phyloP scores from a whole-genome alignment of 2,888 invertebrate genomes.

The Cyaniris semiargus region DNA sequence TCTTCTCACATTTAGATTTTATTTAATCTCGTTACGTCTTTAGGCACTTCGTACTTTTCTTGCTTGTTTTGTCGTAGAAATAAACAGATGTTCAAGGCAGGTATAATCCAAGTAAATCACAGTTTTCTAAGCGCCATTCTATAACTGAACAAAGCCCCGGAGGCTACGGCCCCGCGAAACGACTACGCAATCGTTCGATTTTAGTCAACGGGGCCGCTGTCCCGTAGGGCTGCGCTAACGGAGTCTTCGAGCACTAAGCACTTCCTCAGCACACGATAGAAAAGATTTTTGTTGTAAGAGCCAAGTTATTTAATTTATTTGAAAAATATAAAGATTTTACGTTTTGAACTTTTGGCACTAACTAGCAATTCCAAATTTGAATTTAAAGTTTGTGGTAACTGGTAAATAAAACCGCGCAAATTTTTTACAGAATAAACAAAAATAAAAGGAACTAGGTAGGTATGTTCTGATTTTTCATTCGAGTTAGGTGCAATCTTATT shows the following conservation, averaged over 20 bases:
- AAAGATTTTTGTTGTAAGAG: neutral
- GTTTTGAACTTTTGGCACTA: constrained; percentile 34
- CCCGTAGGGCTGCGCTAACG: constrained; percentile 78
- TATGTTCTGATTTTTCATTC: constrained; percentile 34
- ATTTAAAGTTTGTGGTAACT: constrained; percentile 43
- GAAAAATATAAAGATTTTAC: neutral
- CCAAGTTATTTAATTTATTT: neutral
- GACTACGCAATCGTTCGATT: constrained; percentile 77
- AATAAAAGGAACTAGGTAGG: constrained; percentile 43
- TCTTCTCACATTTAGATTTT: constrained; percentile 32
- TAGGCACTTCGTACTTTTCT: constrained; percentile 3
- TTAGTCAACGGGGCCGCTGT: constrained; percentile 65
- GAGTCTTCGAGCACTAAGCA: constrained; percentile 58
- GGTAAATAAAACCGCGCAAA: constrained; percentile 56
- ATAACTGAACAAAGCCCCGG: constrained; percentile 49
- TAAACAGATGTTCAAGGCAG: neutral
- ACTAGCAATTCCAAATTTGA: constrained; percentile 54
- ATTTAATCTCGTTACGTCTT: neutral
- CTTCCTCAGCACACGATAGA: constrained; percentile 43
- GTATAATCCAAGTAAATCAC: constrained; percentile 47
- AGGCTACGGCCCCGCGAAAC: constrained; percentile 57
- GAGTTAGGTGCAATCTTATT: neutral
- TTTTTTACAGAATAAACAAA: constrained; percentile 42
- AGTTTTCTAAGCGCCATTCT: constrained; percentile 48
- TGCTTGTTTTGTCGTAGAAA: neutral